Base-by-base conservation (phyloP, 2,113 vertebrate genomes). In the Phalacrocorax brasilianus region DNA sequence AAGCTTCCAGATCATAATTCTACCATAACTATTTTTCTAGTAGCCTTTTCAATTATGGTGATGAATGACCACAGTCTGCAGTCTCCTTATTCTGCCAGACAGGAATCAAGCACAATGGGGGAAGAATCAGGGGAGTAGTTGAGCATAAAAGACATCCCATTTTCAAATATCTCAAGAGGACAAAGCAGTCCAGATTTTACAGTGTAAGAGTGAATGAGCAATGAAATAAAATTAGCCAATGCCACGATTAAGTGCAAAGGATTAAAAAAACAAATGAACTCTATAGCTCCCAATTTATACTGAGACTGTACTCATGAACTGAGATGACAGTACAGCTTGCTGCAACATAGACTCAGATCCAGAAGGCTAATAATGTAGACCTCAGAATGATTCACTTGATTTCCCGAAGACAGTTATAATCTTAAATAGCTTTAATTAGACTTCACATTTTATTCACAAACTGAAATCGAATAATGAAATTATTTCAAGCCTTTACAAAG, bases 401-500 rank as follows among this genome's bases (percentile, higher is more conserved):
- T 91, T 77, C 50, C 27, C 76, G 47, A 73, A 91, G 52, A 89
- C 83, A 95, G 49, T 77, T 91, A 81, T 42, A 66, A 86, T 70
- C 56, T 87, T 83, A 96, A 96, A 94, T 20, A 94, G 73, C 40
- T 93, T 78, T 87, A 95, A 97, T 95, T 93, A 95, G 71, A 92
- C 73, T 87, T 89, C 58, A 73, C 11, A 0, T 94, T 95, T 96
- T 91, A 95, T n/a, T 61, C 89, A 95, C 6, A 89, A 91, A 71
- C 27, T 84, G 24, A 68, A 97, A 94, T 88, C 13, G 92, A 70
- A 91, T 75, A 14, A 86, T 82, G n/a, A 95, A 87, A 97, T 80
- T 68, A 88, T 56, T 94, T 80, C 71, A 85, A 94, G 52, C 58
- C 42, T 96, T 93, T 92, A 82, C 14, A 93, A 88, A 93, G 53